These are phyloP conservation scores for Stomorhina lunata DNA, from an alignment of 2,888 invertebrate species.

Conservation along the genomic window DNA sequence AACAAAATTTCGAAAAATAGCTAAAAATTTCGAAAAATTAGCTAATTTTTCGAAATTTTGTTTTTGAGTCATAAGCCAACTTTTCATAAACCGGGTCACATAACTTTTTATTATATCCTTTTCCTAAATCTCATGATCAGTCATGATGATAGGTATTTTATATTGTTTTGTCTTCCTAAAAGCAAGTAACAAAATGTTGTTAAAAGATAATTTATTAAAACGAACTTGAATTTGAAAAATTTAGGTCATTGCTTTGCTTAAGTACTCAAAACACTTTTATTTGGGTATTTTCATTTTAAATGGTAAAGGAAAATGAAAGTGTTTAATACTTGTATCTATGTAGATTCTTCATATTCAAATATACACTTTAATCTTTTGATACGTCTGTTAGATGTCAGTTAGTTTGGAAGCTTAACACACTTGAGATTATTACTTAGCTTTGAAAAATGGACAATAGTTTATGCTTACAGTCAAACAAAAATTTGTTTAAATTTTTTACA, in stretches of 20 bases:
- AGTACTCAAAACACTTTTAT: slow-evolving; percentile 18
- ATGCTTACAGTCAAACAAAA: too few species aligned
- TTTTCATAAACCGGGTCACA: too few species aligned
- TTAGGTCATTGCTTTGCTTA: slow-evolving; percentile 32
- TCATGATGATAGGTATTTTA: background rate
- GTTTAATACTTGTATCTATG: background rate
- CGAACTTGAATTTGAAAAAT: slow-evolving; percentile 57
- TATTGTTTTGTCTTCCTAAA: slow-evolving; percentile 1
- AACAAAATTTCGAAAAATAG: too few species aligned
- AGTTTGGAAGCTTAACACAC: slow-evolving; percentile 20
- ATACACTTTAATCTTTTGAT: background rate
- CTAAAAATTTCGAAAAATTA: too few species aligned
- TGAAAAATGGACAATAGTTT: background rate
- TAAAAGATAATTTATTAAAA: slow-evolving; percentile 28
- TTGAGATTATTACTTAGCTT: slow-evolving; percentile 2
- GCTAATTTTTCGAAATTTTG: too few species aligned
- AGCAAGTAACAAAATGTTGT: background rate
- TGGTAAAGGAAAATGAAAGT: slow-evolving; percentile 52
- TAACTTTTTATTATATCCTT: too few species aligned
- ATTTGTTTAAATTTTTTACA: too few species aligned
- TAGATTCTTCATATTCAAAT: too few species aligned
- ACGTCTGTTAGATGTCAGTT: slow-evolving; percentile 30
- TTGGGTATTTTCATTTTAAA: slow-evolving; percentile 5
- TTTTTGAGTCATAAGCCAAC: too few species aligned
- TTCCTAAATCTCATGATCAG: too few species aligned